phyloP scores from a whole-genome alignment of 2,797 vertebrate genomes.

The Oreonectes daqikongensis region DNA sequence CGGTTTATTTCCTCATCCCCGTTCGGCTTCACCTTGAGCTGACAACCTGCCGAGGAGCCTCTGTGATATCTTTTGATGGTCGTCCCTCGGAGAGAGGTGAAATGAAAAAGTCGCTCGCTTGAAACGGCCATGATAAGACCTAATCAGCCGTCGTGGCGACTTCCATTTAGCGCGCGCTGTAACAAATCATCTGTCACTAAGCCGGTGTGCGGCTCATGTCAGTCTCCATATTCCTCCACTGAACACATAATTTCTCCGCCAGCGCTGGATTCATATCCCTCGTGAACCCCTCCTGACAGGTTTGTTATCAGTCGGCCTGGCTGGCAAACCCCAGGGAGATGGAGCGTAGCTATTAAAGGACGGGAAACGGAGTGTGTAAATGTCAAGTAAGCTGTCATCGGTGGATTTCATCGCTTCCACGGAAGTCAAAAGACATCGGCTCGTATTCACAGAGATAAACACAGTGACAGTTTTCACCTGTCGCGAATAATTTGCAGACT shows the following conservation, averaged over 20 bases:
- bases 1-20: slow-evolving; percentile 53
- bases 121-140: slow-evolving; percentile 60
- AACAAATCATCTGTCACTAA: slow-evolving; percentile 61
- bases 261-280: slow-evolving; percentile 54
- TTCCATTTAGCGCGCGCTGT: slow-evolving; percentile 57
- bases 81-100: slow-evolving; percentile 58
- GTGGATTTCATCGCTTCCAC: slow-evolving; percentile 49
- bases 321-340: slow-evolving; percentile 56
- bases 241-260: slow-evolving; percentile 56
- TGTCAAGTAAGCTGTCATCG: slow-evolving; percentile 63
- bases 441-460: slow-evolving; percentile 59
- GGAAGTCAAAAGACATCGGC: slow-evolving; percentile 56
- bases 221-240: slow-evolving; percentile 60
- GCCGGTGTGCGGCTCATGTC: slow-evolving; percentile 51
- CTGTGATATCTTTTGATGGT: slow-evolving; percentile 57
- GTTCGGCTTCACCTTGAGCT: slow-evolving; percentile 56
- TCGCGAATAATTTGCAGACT: slow-evolving; percentile 55
- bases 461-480: slow-evolving; percentile 55
- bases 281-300: slow-evolving; percentile 58
- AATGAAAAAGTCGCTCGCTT: slow-evolving; percentile 54
- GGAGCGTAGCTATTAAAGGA: slow-evolving; percentile 59
- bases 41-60: slow-evolving; percentile 54
- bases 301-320: slow-evolving; percentile 60
- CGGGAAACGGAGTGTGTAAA: slow-evolving; percentile 60
- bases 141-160: slow-evolving; percentile 60